These are phyloP conservation scores for Halichondria panicea DNA, from an alignment of 37 sponge, comb jelly and placozoan species.

Conservation along the genomic window DNA sequence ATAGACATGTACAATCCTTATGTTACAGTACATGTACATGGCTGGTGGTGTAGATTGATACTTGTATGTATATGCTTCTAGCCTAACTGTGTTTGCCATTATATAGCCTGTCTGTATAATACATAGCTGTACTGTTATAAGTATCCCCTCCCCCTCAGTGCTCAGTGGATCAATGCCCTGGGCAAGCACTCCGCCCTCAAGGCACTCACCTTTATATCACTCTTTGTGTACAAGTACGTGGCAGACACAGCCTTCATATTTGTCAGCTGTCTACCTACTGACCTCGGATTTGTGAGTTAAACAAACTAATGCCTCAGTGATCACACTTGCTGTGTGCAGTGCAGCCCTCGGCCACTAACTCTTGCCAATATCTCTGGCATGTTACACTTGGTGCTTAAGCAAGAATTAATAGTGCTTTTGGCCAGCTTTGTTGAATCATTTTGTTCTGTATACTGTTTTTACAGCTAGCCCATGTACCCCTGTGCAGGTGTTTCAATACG, in stretches of 20 bases:
- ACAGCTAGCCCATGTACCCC: neutral
- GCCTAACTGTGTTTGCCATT: neutral
- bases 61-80: neutral
- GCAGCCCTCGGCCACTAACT: too few relatives aligned
- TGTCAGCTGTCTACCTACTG: constrained; percentile 51
- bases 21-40: too few relatives aligned
- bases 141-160: constrained; percentile 31
- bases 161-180: constrained; percentile 32
- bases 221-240: constrained; percentile 79
- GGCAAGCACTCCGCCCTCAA: constrained; percentile 57
- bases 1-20: too few relatives aligned
- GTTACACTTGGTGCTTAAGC: too few relatives aligned
- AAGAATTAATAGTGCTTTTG: too few relatives aligned
- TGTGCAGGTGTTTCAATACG: constrained; percentile 60
- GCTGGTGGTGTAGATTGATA: neutral
- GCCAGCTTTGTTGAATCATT: too few relatives aligned
- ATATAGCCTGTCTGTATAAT: too few relatives aligned
- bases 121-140: neutral
- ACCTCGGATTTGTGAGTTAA: constrained; percentile 48
- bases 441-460: too few relatives aligned
- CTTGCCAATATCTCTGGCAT: too few relatives aligned
- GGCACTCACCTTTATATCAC: constrained; percentile 55
- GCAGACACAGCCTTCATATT: constrained; percentile 76
- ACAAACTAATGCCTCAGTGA: too few relatives aligned
- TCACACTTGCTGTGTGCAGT: too few relatives aligned